A percentile compares a stretch with the other conserved stretches of the same genome.
phyloP scores from a whole-genome alignment of 2,888 invertebrate genomes.

The Theodoxus fluviatilis region DNA sequence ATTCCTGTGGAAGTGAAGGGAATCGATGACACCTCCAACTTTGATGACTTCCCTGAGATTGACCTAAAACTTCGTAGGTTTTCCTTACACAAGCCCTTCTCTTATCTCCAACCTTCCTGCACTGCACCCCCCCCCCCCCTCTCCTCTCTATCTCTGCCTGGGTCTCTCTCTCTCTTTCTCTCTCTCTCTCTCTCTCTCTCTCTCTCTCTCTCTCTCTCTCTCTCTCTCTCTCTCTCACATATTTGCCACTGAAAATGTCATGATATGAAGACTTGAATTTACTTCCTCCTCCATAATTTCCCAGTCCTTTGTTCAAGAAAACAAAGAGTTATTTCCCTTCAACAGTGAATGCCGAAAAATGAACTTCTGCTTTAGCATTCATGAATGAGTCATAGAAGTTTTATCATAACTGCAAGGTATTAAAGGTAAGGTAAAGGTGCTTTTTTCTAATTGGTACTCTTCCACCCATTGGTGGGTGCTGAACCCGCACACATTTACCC shows the following conservation, averaged over 20 bases:
- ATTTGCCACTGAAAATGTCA: not conserved
- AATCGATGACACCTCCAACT: constrained; percentile 99
- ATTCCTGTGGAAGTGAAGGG: constrained; percentile 97
- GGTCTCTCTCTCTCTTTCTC: not conserved
- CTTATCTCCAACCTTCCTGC: not conserved
- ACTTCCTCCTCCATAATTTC: not conserved
- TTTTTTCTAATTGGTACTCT: no score
- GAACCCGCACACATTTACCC: no score
- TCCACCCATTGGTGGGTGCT: no score
- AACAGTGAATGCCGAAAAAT: no score
- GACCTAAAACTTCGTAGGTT: constrained; percentile 95
- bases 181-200: not conserved
- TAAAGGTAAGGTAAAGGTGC: no score
- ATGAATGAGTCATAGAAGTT: no score
- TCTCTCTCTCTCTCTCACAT: constrained; percentile 4
- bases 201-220: not conserved
- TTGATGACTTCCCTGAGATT: constrained; percentile 99
- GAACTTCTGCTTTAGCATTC: no score
- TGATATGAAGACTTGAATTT: not conserved
- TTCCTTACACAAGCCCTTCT: not conserved
- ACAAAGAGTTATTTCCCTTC: no score
- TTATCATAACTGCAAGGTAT: no score
- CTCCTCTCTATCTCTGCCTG: not conserved
- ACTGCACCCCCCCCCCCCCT: not conserved
- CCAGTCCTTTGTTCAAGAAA: no score